Conservation (phyloP, 2,113 vertebrate genomes). For the Promerops cafer region DNA sequence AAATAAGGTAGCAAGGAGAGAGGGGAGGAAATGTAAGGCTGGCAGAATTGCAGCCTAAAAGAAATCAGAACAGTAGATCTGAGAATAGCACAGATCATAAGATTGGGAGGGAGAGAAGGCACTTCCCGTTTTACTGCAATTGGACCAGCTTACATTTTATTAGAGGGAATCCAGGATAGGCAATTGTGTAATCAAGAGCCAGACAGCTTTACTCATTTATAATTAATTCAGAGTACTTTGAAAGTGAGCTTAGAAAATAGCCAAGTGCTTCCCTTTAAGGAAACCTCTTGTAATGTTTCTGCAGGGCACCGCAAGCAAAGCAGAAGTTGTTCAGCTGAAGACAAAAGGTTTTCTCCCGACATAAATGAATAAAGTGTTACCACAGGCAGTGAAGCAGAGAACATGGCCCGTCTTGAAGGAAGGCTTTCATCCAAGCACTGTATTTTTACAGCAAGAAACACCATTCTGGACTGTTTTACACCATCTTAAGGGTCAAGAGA, state of each 20-base stretch:
- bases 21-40: neutral
- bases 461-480: neutral
- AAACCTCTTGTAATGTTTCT: conserved; percentile 44
- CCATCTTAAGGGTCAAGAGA: neutral
- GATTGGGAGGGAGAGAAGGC: neutral
- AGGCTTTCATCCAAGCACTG: neutral
- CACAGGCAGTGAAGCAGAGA: conserved; percentile 23
- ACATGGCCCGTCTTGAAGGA: neutral
- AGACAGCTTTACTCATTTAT: conserved; percentile 56
- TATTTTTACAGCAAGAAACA: neutral
- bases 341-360: conserved; percentile 46
- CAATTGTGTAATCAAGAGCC: conserved; percentile 54
- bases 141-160: conserved; percentile 5
- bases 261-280: conserved; percentile 56
- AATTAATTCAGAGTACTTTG: conserved; percentile 64
- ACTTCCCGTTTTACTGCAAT: neutral
- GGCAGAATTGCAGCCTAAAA: neutral
- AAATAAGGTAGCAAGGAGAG: neutral
- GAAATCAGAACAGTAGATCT: neutral
- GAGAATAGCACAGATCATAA: conserved; percentile 6
- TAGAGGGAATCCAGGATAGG: conserved; percentile 7
- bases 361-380: conserved; percentile 43
- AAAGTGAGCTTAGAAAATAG: conserved; percentile 54
- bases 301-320: neutral
- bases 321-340: conserved; percentile 29